phyloP scores from a whole-genome alignment of 1,140 invertebrate genomes.

The fruit fly (Drosophila melanogaster) region Release_6_plus_ISO1_MT NT_033779.5:965001-965500 shows the following conservation, averaged over 20 bases:
- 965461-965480: constrained; percentile 3
- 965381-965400: no score
- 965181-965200: constrained; percentile 29
- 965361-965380: background rate
- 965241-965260: constrained; percentile 36
- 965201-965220: constrained; percentile 5
- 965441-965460: constrained; percentile 11
- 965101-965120: constrained; percentile 57
- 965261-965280: background rate
- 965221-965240: constrained; percentile 39
- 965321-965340: constrained; percentile 29
- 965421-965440: background rate
- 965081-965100: constrained; percentile 60
- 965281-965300: constrained; percentile 5
- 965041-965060: constrained; percentile 11
- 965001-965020: constrained; percentile 75
- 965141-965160: background rate
- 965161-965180: constrained; percentile 12
- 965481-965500: background rate
- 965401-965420: no score
- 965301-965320: constrained; percentile 58
- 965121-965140: constrained; percentile 16
- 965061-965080: constrained; percentile 28
- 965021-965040: constrained; percentile 65
- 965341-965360: constrained; percentile 22